Percentiles rank a stretch among this genome's conserved stretches.
Evolutionary conservation across 2,113 vertebrate genomes (phyloP).

Genomic region (Chamaetylas fuelleborni): DNA sequence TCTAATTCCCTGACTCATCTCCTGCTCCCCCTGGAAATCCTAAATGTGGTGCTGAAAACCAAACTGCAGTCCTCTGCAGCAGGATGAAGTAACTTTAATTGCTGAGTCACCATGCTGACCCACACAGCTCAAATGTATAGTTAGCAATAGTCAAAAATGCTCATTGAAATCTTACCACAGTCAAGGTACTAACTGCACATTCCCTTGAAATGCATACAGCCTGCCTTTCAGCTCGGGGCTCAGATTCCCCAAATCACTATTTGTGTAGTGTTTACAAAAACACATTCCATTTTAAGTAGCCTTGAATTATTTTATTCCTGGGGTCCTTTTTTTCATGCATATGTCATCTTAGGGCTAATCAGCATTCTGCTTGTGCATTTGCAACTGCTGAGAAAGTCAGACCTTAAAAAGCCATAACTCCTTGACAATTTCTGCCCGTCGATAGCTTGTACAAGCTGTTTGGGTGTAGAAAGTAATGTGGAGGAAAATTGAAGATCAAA

Average conservation of each 20-base stretch:
- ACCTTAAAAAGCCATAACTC: constrained; percentile 57
- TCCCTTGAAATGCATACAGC: background rate
- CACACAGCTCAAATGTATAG: background rate
- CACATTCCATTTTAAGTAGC: constrained; percentile 9
- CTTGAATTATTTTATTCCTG: constrained; percentile 31
- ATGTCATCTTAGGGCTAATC: constrained; percentile 48
- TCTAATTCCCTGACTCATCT: constrained; percentile 69
- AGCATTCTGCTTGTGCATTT: constrained; percentile 44
- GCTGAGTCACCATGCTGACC: constrained; percentile 48
- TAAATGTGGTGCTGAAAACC: constrained; percentile 35
- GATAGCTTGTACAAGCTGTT: constrained; percentile 13
- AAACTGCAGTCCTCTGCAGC: constrained; percentile 54
- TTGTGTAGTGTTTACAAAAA: background rate
- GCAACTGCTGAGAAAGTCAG: constrained; percentile 60
- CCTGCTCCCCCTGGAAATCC: constrained; percentile 49
- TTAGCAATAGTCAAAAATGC: background rate
- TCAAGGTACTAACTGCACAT: background rate
- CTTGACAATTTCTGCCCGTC: background rate
- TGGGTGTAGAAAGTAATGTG: background rate
- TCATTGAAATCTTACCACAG: background rate
- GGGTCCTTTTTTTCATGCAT: background rate
- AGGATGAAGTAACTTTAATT: constrained; percentile 26
- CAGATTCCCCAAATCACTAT: constrained; percentile 11
- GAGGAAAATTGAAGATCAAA: constrained; percentile 22
- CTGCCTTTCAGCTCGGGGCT: background rate